Evolutionary conservation across 2,888 invertebrate genomes (phyloP), one percentile per base, ranked within the genome.

Genomic region (Drosophila gaucha): DNA sequence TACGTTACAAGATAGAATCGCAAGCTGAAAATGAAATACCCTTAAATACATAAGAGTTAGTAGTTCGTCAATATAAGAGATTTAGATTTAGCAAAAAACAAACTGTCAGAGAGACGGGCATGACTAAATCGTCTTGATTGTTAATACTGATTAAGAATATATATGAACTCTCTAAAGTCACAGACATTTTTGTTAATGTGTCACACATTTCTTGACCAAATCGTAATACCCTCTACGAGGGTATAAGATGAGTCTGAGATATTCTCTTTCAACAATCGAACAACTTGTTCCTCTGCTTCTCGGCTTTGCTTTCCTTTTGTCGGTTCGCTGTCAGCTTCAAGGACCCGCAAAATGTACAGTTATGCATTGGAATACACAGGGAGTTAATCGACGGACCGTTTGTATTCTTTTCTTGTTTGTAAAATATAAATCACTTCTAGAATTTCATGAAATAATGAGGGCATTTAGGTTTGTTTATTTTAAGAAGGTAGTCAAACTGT

Each of bases 281-380:
- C 38, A 55, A 51, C 22, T 71, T 55, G 43, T 49, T 54, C 58
- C 10, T 36, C 31, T 22, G 22, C 5, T 12, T 5, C 30, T 18
- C 30, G 22, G 14, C 38, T 28, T 20, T 26, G 8, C n/a, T 38
- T 41, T 44, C 5, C 50, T 39, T 49, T 59, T 58, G 30, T 54
- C 36, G 28, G 43, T 10, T 20, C 16, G 52, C 47, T 56, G 56
- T 36, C 52, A 58, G 56, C 33, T 41, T 76, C 50, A 54, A 72
- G 77, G 60, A 62, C 26, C 49, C 49, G 36, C 33, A 20, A 49
- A 76, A 62, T 67, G 74, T 74, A 74, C 77, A 74, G 74, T 74
- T 74, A 74, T 62, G 62, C 39, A 31, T n/a, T 49, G 49, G 4
- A 41, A 28, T 14, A 24, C 41, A 33, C 10, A 30, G 36, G 26